Percentiles rank a stretch among this genome's conserved stretches.
These are phyloP conservation scores for Tetraneura akinire DNA, from an alignment of 1,140 invertebrate species.

Conservation along the genomic window DNA sequence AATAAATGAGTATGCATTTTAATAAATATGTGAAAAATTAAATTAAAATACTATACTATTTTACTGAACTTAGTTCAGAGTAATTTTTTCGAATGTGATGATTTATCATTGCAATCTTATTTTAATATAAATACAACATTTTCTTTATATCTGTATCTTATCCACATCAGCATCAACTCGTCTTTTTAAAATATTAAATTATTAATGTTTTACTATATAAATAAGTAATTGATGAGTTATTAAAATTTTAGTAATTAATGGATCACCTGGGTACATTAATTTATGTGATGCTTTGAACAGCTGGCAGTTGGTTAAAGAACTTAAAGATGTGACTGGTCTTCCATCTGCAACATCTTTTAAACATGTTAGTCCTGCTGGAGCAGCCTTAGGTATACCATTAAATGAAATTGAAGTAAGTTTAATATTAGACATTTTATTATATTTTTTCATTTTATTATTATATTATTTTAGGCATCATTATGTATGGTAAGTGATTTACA, in stretches of 20 bases:
- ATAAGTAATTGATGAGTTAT: constrained; percentile 1
- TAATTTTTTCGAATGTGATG: too few species aligned
- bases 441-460: not conserved
- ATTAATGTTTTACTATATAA: not conserved
- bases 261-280: constrained; percentile 96
- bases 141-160: too few species aligned
- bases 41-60: too few species aligned
- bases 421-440: not conserved
- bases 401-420: constrained; percentile 46
- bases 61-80: too few species aligned
- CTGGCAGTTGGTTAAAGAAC: constrained; percentile 92
- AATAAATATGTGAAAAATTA: too few species aligned
- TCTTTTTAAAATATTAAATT: too few species aligned
- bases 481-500: constrained; percentile 91
- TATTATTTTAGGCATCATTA: constrained; percentile 70
- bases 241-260: constrained; percentile 74
- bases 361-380: constrained; percentile 95
- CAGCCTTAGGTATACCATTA: constrained; percentile 79
- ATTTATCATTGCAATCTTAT: too few species aligned
- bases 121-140: too few species aligned
- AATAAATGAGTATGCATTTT: too few species aligned
- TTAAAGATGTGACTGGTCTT: constrained; percentile 75
- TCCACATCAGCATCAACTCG: too few species aligned
- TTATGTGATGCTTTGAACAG: constrained; percentile 96
- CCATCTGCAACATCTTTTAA: constrained; percentile 97